Percentiles rank a stretch among this genome's conserved stretches.
Conservation (phyloP, 2,888 invertebrate species). For the Agapostemon virescens region DNA sequence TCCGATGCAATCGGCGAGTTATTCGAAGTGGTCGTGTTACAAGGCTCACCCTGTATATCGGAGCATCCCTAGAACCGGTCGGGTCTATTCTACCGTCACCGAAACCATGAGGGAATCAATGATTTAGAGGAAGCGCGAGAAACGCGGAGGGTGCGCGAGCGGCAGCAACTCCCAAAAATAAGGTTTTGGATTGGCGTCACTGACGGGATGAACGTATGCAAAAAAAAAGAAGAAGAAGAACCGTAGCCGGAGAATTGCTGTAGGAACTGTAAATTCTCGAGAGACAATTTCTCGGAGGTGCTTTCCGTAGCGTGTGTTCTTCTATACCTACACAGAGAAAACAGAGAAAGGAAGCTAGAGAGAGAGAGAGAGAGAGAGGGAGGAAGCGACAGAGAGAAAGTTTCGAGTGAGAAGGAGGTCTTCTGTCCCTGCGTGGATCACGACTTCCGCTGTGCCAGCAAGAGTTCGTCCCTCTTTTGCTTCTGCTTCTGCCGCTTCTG, state of each 20-base stretch:
- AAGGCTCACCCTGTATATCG: neutral
- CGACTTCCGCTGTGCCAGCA: slow-evolving; percentile 58
- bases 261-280: slow-evolving; percentile 72
- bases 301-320: slow-evolving; percentile 31
- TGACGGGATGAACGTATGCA: slow-evolving; percentile 69
- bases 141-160: slow-evolving; percentile 25
- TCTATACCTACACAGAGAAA: neutral
- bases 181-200: slow-evolving; percentile 61
- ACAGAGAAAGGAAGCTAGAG: no score
- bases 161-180: slow-evolving; percentile 56
- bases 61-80: slow-evolving; percentile 11
- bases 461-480: slow-evolving; percentile 29
- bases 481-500: slow-evolving; percentile 4
- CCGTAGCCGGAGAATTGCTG: slow-evolving; percentile 64
- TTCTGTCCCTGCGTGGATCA: slow-evolving; percentile 50
- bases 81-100: slow-evolving; percentile 18
- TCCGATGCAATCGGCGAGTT: no score
- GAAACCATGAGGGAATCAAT: slow-evolving; percentile 64
- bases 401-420: neutral
- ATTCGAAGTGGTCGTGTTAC: neutral
- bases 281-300: slow-evolving; percentile 67
- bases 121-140: slow-evolving; percentile 66
- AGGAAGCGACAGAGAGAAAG: neutral
- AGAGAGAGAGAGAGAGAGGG: neutral
- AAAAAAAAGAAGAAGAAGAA: slow-evolving; percentile 56